phyloP scores from a whole-genome alignment of 2,888 invertebrate genomes.

The Sceliomorpha sp. region DNA sequence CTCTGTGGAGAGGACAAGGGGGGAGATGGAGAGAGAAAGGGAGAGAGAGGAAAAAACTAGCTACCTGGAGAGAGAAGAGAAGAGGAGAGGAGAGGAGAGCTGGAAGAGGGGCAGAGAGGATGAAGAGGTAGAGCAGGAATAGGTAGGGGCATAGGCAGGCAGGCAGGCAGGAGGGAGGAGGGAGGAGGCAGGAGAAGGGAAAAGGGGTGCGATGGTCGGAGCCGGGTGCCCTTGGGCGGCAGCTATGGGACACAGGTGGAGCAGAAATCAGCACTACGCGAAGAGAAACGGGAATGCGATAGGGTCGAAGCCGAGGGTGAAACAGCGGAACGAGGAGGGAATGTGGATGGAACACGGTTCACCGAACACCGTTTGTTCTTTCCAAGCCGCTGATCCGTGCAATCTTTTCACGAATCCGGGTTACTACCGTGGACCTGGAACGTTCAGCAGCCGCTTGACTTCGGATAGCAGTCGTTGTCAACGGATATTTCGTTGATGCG shows the following conservation, averaged over 20 bases:
- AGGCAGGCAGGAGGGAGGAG: not conserved
- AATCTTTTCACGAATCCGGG: conserved; percentile 79
- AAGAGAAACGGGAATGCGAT: conserved; percentile 58
- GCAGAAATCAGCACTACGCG: conserved; percentile 58
- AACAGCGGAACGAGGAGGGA: conserved; percentile 36
- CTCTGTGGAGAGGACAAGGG: not conserved
- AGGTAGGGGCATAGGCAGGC: not conserved
- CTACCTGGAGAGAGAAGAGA: too few species aligned
- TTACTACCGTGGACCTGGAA: conserved; percentile 68
- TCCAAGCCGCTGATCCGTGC: conserved; percentile 77
- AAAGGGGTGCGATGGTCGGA: too few species aligned
- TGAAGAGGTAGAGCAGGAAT: too few species aligned
- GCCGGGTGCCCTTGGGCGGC: too few species aligned
- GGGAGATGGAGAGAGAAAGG: not conserved
- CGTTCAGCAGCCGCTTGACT: conserved; percentile 61
- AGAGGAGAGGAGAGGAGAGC: too few species aligned
- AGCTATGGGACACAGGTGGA: conserved; percentile 56
- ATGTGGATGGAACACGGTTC: conserved; percentile 74
- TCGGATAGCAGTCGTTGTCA: conserved; percentile 58
- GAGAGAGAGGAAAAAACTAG: too few species aligned
- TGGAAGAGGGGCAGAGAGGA: too few species aligned
- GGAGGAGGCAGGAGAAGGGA: conserved; percentile 8
- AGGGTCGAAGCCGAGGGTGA: conserved; percentile 46
- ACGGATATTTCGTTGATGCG: conserved; percentile 58
- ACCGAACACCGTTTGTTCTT: conserved; percentile 79